Percentiles rank a stretch among this genome's conserved stretches.
These are phyloP conservation scores for Thymallus thymallus DNA, from an alignment of 2,113 vertebrate genomes.

Conservation along the genomic window DNA sequence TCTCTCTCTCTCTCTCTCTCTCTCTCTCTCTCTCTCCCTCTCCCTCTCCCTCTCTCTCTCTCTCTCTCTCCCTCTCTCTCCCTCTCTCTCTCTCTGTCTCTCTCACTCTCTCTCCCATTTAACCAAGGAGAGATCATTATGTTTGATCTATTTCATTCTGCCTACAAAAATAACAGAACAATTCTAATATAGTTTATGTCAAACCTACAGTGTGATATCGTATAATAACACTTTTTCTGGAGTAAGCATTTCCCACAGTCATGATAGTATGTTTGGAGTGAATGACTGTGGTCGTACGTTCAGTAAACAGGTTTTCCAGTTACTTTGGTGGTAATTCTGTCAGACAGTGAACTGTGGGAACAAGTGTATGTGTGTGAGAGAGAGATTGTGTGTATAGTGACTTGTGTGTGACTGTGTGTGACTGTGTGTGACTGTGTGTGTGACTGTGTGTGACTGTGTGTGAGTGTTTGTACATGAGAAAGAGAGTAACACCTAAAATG, in stretches of 20 bases:
- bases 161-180: background rate
- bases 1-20: background rate
- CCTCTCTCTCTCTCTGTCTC: background rate
- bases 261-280: no score
- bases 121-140: background rate
- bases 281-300: no score
- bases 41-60: constrained; percentile 1
- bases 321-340: no score
- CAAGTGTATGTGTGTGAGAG: background rate
- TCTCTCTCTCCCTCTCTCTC: background rate
- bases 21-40: background rate
- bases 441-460: background rate
- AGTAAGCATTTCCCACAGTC: no score
- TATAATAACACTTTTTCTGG: background rate
- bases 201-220: background rate
- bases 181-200: no score
- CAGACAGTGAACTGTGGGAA: no score
- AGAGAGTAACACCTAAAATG: background rate
- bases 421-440: background rate
- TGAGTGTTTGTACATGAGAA: background rate
- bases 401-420: background rate
- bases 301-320: no score
- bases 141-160: background rate
- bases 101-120: background rate
- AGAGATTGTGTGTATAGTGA: background rate